phyloP scores from a whole-genome alignment of 2,888 invertebrate species.

The Gibbula magus region DNA sequence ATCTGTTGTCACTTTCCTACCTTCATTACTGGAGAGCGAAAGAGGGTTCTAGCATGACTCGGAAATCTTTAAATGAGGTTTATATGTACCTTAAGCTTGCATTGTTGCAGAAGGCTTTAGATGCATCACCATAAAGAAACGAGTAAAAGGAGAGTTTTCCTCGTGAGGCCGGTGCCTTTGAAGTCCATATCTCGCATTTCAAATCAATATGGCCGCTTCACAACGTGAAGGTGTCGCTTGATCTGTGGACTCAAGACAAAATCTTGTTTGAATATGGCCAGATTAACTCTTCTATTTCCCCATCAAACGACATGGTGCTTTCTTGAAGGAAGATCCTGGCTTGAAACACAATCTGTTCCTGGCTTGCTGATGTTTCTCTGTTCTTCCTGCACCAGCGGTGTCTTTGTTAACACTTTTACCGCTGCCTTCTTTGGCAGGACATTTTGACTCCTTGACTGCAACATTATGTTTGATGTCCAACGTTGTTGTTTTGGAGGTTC shows the following conservation, averaged over 20 bases:
- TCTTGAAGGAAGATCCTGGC: neutral
- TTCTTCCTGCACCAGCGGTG: too few species aligned
- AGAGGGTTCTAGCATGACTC: too few species aligned
- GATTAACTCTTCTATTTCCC: neutral
- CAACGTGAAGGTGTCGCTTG: neutral
- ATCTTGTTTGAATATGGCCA: neutral
- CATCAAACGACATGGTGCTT: neutral
- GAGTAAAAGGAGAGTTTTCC: neutral
- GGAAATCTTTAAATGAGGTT: neutral
- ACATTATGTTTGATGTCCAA: too few species aligned
- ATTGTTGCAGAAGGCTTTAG: neutral
- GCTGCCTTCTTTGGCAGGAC: too few species aligned
- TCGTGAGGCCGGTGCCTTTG: neutral
- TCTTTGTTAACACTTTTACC: too few species aligned
- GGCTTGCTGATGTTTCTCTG: too few species aligned
- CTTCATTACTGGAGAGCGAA: too few species aligned
- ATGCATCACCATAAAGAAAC: neutral
- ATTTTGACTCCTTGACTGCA: too few species aligned
- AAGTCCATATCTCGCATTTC: neutral
- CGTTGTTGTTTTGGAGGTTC: too few species aligned
- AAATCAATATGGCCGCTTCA: neutral
- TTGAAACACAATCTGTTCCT: neutral
- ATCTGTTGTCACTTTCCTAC: neutral
- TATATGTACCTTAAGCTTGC: neutral
- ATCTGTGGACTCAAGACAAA: neutral